Evolutionary conservation across 2,888 invertebrate species (phyloP).

Genomic region (Pristionchus entomophagus): DNA sequence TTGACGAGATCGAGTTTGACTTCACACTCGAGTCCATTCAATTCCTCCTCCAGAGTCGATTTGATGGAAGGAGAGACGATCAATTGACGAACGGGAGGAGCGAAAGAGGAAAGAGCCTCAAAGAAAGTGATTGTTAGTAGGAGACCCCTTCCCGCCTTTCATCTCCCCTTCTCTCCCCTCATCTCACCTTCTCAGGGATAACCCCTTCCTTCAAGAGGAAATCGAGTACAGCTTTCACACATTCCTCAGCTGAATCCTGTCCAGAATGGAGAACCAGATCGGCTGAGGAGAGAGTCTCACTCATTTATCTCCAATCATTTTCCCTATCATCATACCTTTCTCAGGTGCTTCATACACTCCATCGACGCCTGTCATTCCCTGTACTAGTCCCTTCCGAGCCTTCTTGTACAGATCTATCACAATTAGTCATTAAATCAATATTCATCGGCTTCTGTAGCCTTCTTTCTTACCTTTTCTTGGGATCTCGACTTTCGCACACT

Average conservation of each 20-base stretch:
- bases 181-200: constrained; percentile 63
- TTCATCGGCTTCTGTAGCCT: not conserved
- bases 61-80: constrained; percentile 77
- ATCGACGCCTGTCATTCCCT: constrained; percentile 90
- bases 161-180: not conserved
- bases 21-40: constrained; percentile 82
- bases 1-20: constrained; percentile 89
- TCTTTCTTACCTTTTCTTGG: constrained; percentile 83
- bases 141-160: too few relatives aligned
- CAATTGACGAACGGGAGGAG: constrained; percentile 59
- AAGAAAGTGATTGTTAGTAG: too few relatives aligned
- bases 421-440: too few relatives aligned
- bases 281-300: constrained; percentile 84
- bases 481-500: too few relatives aligned
- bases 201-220: constrained; percentile 83
- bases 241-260: constrained; percentile 85
- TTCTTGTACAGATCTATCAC: constrained; percentile 89
- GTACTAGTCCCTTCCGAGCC: constrained; percentile 92
- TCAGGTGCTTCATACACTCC: constrained; percentile 83
- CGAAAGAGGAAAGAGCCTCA: constrained; percentile 74
- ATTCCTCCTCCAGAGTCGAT: constrained; percentile 84
- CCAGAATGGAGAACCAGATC: constrained; percentile 88
- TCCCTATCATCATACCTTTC: not conserved
- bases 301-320: constrained; percentile 76
- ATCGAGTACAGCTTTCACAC: constrained; percentile 88